phyloP scores from a whole-genome alignment of 2,113 vertebrate species.

The Elachura formosa region DNA sequence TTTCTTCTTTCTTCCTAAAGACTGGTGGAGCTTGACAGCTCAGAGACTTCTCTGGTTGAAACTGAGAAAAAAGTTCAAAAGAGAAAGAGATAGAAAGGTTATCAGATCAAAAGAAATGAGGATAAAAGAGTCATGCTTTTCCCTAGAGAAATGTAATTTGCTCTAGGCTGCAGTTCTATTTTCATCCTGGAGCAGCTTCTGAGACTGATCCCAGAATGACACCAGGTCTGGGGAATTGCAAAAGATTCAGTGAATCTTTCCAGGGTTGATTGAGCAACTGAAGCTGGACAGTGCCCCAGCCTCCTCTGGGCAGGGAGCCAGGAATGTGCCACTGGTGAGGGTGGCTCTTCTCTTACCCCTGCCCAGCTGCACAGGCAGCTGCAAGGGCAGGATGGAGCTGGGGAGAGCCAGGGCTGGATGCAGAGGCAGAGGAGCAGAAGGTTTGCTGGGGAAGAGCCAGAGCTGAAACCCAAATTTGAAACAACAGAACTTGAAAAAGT shows the following conservation, averaged over 20 bases:
- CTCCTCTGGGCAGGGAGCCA: background rate
- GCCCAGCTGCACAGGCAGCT: background rate
- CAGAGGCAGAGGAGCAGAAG: background rate
- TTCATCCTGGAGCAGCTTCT: background rate
- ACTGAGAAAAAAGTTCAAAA: background rate
- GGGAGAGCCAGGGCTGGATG: background rate
- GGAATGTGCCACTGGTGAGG: background rate
- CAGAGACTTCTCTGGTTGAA: background rate
- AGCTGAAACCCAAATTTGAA: background rate
- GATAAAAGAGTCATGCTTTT: background rate
- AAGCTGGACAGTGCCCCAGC: background rate
- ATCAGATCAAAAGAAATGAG: background rate
- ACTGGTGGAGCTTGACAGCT: background rate
- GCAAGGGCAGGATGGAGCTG: background rate
- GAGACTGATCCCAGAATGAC: background rate
- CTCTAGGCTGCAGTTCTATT: background rate
- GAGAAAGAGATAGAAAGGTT: background rate
- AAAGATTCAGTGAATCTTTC: background rate
- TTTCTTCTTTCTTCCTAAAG: background rate
- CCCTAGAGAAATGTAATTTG: background rate
- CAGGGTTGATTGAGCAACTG: background rate
- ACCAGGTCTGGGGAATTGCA: background rate
- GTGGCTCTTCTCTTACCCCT: background rate
- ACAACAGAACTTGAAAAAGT: background rate
- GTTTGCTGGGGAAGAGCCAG: background rate